These are phyloP conservation scores for Fragum fragum DNA, from an alignment of 2,888 invertebrate genomes.

Conservation along the genomic window DNA sequence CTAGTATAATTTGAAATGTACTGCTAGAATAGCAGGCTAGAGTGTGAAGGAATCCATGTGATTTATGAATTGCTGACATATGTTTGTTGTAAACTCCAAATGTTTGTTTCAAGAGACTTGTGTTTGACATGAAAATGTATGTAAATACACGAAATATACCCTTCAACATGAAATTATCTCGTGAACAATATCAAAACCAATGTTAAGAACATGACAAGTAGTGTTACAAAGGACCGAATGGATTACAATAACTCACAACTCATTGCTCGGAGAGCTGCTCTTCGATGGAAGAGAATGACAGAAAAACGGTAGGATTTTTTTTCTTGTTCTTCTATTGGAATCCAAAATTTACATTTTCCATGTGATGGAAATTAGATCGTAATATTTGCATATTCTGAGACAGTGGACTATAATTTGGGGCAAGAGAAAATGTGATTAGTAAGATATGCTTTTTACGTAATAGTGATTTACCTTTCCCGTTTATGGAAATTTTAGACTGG, in stretches of 20 bases:
- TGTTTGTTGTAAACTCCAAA: conserved; percentile 10
- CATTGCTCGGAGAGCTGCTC: not conserved
- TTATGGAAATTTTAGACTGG: no score
- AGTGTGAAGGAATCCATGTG: not conserved
- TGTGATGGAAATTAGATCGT: not conserved
- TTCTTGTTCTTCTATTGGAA: not conserved
- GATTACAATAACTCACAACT: not conserved
- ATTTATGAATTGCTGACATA: conserved; percentile 3
- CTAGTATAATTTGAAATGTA: no score
- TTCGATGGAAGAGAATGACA: conserved; percentile 17
- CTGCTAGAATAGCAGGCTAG: no score
- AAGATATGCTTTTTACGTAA: no score
- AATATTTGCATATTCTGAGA: not conserved
- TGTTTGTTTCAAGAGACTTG: not conserved
- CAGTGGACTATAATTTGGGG: no score
- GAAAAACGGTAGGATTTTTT: conserved; percentile 25
- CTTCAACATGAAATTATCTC: not conserved
- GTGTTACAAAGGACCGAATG: not conserved
- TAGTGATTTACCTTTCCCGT: no score
- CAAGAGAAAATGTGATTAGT: no score
- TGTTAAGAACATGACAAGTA: not conserved
- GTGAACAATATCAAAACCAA: not conserved
- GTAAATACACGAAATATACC: not conserved
- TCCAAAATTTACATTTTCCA: not conserved
- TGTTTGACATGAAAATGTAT: no score